Base-by-base conservation (phyloP, 1,140 invertebrate genomes). In the Philotrypesis tridentata region DNA sequence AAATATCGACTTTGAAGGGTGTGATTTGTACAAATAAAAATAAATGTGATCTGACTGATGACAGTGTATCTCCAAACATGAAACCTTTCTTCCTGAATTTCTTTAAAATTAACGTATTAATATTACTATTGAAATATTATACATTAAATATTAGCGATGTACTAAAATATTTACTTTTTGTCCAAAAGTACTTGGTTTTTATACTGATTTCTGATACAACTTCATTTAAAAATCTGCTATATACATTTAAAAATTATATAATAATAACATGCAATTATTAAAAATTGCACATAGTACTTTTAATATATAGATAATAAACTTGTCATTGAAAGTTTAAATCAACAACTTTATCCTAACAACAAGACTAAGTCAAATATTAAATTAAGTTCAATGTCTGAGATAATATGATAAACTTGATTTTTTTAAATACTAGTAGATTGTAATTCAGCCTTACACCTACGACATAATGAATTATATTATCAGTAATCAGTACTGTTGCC, bases 61-160 rank as follows among this genome's bases (percentile, higher is more conserved):
- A 79, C 23, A 55, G 75, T 83, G 76, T 79, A 83, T 79, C 70
- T 83, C 79, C 70, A 83, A 70, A 31, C 67, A 79, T 79, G 27
- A 79, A 83, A 83, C 82, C 82, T 40, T 83, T 83, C 82, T 83
- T 83, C 82, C 82, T 83, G 82, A 83, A 82, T 82, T 60, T 63
- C 43, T 70, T 75, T 17, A 76, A 25, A 25, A 79, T 27, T 72
- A 65, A 82, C 67, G 27, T 76, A n/a, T 79, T 37, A 17, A 21
- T 61, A 29, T 71, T 9, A 40, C 40, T 12, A 72, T 7, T 60
- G n/a, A 60, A 72, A 27, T 40, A 72, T 23, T 29, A 23, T 74
- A 27, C 33, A 72, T 70, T 31, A 70, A 21, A 33, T n/a, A 63
- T 76, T 4, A 4, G 40, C 48, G n/a, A 55, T 55, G 48, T 55